Evolutionary conservation across 2,113 vertebrate genomes (phyloP).

Genomic region (Ellobius talpinus): DNA sequence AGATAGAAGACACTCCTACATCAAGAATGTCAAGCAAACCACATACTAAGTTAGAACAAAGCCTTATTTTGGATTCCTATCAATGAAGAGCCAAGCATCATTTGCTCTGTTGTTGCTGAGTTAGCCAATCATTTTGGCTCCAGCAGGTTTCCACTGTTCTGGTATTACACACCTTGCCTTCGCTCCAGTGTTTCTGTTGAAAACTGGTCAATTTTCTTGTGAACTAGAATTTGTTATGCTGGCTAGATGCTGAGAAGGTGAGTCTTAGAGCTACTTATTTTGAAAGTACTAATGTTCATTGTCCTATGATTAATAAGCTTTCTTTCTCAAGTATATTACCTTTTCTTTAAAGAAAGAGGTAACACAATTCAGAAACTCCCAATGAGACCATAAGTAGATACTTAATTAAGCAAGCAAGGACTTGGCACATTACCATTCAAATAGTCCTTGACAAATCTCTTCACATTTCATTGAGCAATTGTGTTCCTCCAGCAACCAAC

Average conservation of each 20-base stretch:
- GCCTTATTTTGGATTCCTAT: neutral
- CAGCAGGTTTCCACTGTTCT: conserved; percentile 8
- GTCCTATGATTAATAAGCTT: conserved; percentile 46
- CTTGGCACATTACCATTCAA: conserved; percentile 12
- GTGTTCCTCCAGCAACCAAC: conserved; percentile 40
- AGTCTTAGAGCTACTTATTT: conserved; percentile 22
- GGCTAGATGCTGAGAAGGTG: conserved; percentile 45
- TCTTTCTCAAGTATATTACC: conserved; percentile 46
- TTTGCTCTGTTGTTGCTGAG: conserved; percentile 39
- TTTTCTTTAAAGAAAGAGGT: conserved; percentile 67
- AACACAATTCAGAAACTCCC: conserved; percentile 63
- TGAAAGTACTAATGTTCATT: conserved; percentile 29
- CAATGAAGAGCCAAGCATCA: conserved; percentile 3
- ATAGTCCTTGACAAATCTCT: conserved; percentile 46
- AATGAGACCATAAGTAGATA: conserved; percentile 50
- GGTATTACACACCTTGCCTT: conserved; percentile 14
- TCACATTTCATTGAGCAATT: conserved; percentile 56
- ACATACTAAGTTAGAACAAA: conserved; percentile 63
- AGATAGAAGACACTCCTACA: too few relatives aligned
- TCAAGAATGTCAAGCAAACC: conserved; percentile 56
- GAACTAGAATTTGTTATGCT: conserved; percentile 40
- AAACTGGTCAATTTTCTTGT: conserved; percentile 46
- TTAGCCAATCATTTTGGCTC: conserved; percentile 23
- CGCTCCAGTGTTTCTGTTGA: neutral
- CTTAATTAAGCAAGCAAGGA: conserved; percentile 62